Evolutionary conservation across 2,113 vertebrate species (phyloP), one percentile per base, ranked within the genome.

Genomic region (Cyprinus carpio): DNA sequence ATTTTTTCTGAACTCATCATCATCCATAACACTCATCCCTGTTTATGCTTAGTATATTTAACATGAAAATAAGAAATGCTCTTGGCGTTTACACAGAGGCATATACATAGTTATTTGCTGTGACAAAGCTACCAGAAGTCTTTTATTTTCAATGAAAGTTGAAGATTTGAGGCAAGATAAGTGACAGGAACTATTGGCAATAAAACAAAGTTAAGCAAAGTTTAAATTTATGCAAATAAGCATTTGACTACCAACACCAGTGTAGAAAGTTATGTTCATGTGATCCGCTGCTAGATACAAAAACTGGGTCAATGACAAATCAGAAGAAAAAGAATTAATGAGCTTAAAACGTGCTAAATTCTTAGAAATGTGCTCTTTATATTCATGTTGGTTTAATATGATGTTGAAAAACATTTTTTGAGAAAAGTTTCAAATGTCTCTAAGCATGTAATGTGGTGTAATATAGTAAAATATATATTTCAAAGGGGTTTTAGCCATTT

Each of bases 41-140:
- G n/a, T 46, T 64, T 40, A 80, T 80, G 58, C n/a, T 16, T 3
- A 5, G 29, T 25, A 79, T 60, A 60, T 79, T 79, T 60, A 79
- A 60, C 23, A 58, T 37, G 9, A 56, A 12, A 23, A 23, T 77
- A 37, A 16, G 23, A 79, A 43, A 64, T 27, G 78, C 77, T 43
- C 8, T 11, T 43, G 77, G 77, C 23, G 1, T 20, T 60, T 1
- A 2, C 13, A 79, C 9, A 77, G 12, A 23, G 11, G 20, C 0
- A 3, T 16, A 46, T 46, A 64, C 13, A 37, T 9, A 3, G 40
- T 5, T 2, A 18, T 64, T 43, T 80, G 58, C 58, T 43, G 15
- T 1, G 3, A 40, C 76, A 79, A 40, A 40, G 54, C 54, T 40
- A 40, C 20, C 37, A 80, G 13, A 64, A 64, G 13, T 46, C 40